Evolutionary conservation across 2,797 vertebrate genomes (phyloP).

Genomic region (Alauda arvensis): DNA sequence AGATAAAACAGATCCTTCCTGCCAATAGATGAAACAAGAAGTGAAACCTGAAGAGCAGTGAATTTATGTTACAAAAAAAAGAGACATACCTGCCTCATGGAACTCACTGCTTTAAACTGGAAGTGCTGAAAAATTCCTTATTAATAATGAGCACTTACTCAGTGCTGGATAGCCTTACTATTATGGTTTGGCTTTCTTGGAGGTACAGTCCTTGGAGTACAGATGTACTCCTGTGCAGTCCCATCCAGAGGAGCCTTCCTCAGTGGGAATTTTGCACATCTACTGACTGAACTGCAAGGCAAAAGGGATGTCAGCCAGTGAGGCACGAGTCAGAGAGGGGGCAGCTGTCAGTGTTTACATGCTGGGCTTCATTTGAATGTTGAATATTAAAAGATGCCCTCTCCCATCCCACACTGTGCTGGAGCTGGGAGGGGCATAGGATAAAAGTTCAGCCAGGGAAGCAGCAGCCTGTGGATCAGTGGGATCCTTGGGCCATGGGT

Average conservation of each 20-base stretch:
- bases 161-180: background rate
- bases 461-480: background rate
- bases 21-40: background rate
- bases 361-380: background rate
- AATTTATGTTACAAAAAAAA: background rate
- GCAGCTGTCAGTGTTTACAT: background rate
- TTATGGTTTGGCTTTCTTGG: background rate
- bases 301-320: background rate
- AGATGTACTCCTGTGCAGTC: background rate
- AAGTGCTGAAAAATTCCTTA: background rate
- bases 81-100: background rate
- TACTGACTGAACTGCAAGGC: background rate
- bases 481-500: fast-evolving
- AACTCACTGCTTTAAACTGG: background rate
- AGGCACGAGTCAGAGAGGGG: background rate
- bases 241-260: background rate
- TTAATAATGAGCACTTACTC: background rate
- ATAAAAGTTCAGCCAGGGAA: background rate
- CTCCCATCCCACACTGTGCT: background rate
- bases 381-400: conserved; percentile 16
- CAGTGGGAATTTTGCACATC: background rate
- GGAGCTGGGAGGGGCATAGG: background rate
- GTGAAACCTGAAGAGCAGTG: background rate
- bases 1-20: background rate
- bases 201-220: background rate